Evolutionary conservation across 2,113 vertebrate genomes (phyloP), one percentile per base, ranked within the genome.

Genomic region (Stigmatopora nigra): DNA sequence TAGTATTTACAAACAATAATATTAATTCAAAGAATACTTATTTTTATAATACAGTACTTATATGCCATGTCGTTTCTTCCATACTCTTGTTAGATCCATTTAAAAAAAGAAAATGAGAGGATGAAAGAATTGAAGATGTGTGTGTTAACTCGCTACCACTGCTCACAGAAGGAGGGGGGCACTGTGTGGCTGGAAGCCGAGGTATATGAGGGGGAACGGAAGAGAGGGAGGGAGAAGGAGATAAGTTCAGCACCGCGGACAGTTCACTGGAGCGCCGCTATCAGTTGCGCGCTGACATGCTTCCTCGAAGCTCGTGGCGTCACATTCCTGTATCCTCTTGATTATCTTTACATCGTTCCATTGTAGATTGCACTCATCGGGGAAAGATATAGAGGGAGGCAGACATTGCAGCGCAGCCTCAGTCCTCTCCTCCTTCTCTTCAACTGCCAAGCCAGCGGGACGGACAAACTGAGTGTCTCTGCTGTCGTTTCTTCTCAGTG

Each of bases 221-320:
- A 51, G 49, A 49, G 60, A 45, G 68, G 61, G 56, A 52, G 69
- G 49, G 48, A 71, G 70, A 71, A 62, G 19, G 67, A 71, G 71
- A 80, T 44, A 83, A 85, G 72, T 86, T 86, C 77, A 85, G 86
- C 78, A 76, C 80, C 76, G 36, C 60, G 83, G 82, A 78, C 83
- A 82, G 79, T 64, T 70, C 80, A 60, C 69, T 20, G 14, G 68
- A 70, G 76, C 74, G 51, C 77, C 41, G 59, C 65, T 41, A 72
- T 58, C 79, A 70, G 73, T 52, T 56, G 64, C 63, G 65, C 62
- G 59, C 65, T 69, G 71, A 68, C 65, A 72, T 67, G 68, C 47
- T 63, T 69, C 9, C 65, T 59, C 51, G 71, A 41, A 70, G 48
- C 56, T 59, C 36, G 0, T 1, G 51, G 64, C 59, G 51, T n/a